Base-by-base conservation (phyloP, 2,113 vertebrate species). In the Hippopotamus amphibius region DNA sequence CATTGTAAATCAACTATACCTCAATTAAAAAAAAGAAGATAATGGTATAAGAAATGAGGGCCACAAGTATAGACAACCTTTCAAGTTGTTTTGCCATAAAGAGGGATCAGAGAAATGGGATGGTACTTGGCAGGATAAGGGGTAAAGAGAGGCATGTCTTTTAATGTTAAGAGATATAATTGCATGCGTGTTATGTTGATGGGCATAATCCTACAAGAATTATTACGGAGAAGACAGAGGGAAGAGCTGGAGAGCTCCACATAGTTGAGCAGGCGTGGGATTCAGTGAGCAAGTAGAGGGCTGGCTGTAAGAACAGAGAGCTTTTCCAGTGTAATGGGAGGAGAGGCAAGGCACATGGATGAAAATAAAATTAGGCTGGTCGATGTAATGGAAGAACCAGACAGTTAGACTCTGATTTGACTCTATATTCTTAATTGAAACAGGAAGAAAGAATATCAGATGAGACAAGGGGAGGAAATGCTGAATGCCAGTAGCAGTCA, bases 81-180 rank as follows among this genome's bases (percentile, higher is more conserved):
- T 80, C 48, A 90, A 50, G 15, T 50, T 88, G 4, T 74, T 72
- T 55, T 89, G 55, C 6, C 57, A 59, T 37, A 28, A 24, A 57
- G 33, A 92, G 37, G 9, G 24, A 95, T 82, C 48, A 95, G 72
- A 95, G 46, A 72, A 90, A 90, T 74, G 30, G 33, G 43, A 79
- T 50, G 12, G 22, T 66, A 72, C 37, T 17, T 93, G 81, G 13
- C 43, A 82, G 41, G 16, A 46, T 68, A 74, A 72, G 21, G 19
- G n/a, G 30, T 90, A 87, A 93, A 86, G 33, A 66, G 19, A 53
- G 5, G 21, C 28, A 61, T 28, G 37, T 33, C 30, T 85, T 88
- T 92, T 48, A 84, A 85, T 33, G 80, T 30, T 46, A 30, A 80
- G 33, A 80, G 24, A 48, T 86, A 66, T 33, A 61, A 33, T 13